Conservation (phyloP, 2,113 vertebrate species). For the Nycticebus coucang region DNA sequence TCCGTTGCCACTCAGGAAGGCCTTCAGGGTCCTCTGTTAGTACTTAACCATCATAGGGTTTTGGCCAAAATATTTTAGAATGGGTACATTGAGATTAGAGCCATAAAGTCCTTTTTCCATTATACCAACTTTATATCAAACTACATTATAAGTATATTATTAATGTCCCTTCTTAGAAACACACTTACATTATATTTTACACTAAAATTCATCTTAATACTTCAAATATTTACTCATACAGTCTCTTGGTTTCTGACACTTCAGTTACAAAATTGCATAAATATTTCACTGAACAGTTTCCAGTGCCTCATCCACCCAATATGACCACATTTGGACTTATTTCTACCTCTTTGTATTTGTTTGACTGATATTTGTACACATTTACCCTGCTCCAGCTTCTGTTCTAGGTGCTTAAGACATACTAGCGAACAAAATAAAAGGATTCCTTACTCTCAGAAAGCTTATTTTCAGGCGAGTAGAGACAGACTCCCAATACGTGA, state of each 20-base stretch:
- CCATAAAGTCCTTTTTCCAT: not conserved
- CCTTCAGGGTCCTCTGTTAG: not conserved
- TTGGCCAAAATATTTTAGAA: not conserved
- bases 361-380: not conserved
- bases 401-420: not conserved
- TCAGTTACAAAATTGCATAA: not conserved
- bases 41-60: not conserved
- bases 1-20: not conserved
- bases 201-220: not conserved
- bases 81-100: not conserved
- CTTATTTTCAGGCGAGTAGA: not conserved
- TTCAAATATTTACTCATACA: not conserved
- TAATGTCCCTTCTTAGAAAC: not conserved
- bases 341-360: not conserved
- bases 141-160: not conserved
- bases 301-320: not conserved
- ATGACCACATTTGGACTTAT: not conserved
- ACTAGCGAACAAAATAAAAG: not conserved
- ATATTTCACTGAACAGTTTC: not conserved
- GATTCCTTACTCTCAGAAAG: not conserved
- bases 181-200: not conserved
- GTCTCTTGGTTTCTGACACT: not conserved
- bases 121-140: not conserved
- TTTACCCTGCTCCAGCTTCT: not conserved
- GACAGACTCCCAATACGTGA: not conserved